Evolutionary conservation across 2,113 vertebrate genomes (phyloP).

Genomic region (Chaetorhynchus papuensis): DNA sequence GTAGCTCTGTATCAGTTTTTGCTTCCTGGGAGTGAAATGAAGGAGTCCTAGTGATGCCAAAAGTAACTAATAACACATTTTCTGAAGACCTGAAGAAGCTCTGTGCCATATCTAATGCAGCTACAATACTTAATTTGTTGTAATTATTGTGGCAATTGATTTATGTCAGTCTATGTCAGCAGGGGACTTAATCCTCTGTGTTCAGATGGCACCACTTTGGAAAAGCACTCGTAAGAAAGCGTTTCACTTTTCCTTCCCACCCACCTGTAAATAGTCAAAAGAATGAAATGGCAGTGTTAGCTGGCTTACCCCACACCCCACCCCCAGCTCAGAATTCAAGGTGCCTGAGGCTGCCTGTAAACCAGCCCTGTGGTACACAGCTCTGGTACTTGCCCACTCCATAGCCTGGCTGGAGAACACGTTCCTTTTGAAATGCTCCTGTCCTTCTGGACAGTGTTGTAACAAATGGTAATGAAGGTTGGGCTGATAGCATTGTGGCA

Average conservation of each 20-base stretch:
- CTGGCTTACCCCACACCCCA: not conserved
- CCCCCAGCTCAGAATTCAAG: not conserved
- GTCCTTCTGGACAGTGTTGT: not conserved
- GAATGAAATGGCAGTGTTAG: not conserved
- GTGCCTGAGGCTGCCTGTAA: not conserved
- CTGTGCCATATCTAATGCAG: not conserved
- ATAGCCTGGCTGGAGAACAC: not conserved
- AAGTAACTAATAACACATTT: not conserved
- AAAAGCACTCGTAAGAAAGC: not conserved
- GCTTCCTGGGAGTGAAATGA: not conserved
- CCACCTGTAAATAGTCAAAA: not conserved
- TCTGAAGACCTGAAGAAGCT: not conserved
- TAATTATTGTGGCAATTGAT: not conserved
- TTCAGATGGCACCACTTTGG: not conserved
- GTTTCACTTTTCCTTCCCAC: not conserved
- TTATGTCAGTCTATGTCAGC: not conserved
- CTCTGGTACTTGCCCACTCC: not conserved
- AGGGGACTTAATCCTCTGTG: not conserved
- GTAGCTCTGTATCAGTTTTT: not conserved
- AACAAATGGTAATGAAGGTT: not conserved
- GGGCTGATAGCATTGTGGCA: not conserved
- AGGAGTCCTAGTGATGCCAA: not conserved
- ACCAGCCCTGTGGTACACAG: not conserved
- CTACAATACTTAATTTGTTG: not conserved
- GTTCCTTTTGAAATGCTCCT: not conserved